These are phyloP conservation scores for Lasius platythorax DNA, from an alignment of 2,888 invertebrate species.

Conservation along the genomic window DNA sequence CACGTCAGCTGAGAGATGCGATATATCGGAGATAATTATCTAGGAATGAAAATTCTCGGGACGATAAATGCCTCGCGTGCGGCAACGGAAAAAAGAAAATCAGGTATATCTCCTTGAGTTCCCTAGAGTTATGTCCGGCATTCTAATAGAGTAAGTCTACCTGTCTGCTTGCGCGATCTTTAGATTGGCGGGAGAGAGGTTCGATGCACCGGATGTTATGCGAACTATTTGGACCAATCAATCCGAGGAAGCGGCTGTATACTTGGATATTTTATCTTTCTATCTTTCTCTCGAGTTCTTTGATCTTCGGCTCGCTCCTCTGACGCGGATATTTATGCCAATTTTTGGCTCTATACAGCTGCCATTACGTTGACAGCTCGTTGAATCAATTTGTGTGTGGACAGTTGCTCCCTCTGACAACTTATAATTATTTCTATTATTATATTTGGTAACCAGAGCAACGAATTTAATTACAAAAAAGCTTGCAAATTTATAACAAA, in stretches of 20 bases:
- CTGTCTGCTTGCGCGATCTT: constrained; percentile 56
- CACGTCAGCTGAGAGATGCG: background rate
- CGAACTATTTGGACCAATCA: constrained; percentile 67
- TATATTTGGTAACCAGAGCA: background rate
- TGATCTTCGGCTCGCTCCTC: background rate
- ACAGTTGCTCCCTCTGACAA: background rate
- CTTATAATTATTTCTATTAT: background rate
- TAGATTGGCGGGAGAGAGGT: constrained; percentile 57
- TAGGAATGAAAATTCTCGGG: constrained; percentile 35
- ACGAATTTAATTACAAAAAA: constrained; percentile 2
- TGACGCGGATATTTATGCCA: constrained; percentile 23
- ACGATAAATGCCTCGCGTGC: constrained; percentile 27
- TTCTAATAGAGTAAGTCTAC: constrained; percentile 69
- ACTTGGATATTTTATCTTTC: background rate
- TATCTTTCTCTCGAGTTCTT: constrained; percentile 9
- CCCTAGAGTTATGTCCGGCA: constrained; percentile 68
- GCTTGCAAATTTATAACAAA: background rate
- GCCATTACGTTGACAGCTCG: too few species aligned
- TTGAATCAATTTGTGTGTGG: background rate
- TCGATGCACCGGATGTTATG: constrained; percentile 71
- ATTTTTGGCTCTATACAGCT: background rate
- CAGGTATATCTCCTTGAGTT: constrained; percentile 48
- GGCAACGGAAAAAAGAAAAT: constrained; percentile 22
- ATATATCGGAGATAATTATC: constrained; percentile 39
- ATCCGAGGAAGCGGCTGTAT: constrained; percentile 24